Conservation (phyloP, 2,888 invertebrate genomes). For the Ochlodes sylvanus region DNA sequence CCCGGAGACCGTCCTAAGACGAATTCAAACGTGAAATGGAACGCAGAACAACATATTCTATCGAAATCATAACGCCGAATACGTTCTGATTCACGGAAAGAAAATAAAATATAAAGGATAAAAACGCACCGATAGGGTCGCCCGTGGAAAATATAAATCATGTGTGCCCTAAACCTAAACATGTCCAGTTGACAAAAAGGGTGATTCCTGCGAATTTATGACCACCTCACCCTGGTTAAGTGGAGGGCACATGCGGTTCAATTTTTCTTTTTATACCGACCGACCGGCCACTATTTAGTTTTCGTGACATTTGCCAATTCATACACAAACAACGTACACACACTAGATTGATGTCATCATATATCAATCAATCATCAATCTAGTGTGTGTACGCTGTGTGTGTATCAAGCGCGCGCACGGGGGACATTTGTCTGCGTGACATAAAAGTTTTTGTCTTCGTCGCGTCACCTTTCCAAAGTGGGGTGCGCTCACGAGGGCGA, state of each 20-base stretch:
- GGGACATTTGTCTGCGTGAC: too few relatives aligned
- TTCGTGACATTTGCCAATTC: too few relatives aligned
- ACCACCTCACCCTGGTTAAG: constrained; percentile 45
- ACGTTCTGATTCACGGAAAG: constrained; percentile 44
- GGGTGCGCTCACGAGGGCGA: too few relatives aligned
- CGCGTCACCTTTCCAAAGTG: too few relatives aligned
- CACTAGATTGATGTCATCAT: too few relatives aligned
- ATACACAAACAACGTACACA: too few relatives aligned
- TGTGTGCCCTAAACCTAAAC: constrained; percentile 67
- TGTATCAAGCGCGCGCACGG: too few relatives aligned
- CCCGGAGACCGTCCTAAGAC: constrained; percentile 16
- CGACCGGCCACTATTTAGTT: constrained; percentile 14
- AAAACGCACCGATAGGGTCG: constrained; percentile 49
- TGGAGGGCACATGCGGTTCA: constrained; percentile 36
- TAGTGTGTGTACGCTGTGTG: too few relatives aligned
- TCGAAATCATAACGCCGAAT: constrained; percentile 34
- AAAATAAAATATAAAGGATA: constrained; percentile 49
- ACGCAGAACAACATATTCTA: constrained; percentile 28
- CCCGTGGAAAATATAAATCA: constrained; percentile 75
- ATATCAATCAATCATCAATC: too few relatives aligned
- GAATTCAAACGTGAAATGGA: constrained; percentile 28
- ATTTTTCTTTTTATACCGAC: constrained; percentile 32
- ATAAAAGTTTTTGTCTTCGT: too few relatives aligned
- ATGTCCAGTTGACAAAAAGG: constrained; percentile 82
- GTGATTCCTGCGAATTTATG: constrained; percentile 76